Percentiles rank a stretch among this genome's conserved stretches.
Conservation (phyloP, 64 coral and sea anemone species). For the Catalaphyllia jardinei region DNA sequence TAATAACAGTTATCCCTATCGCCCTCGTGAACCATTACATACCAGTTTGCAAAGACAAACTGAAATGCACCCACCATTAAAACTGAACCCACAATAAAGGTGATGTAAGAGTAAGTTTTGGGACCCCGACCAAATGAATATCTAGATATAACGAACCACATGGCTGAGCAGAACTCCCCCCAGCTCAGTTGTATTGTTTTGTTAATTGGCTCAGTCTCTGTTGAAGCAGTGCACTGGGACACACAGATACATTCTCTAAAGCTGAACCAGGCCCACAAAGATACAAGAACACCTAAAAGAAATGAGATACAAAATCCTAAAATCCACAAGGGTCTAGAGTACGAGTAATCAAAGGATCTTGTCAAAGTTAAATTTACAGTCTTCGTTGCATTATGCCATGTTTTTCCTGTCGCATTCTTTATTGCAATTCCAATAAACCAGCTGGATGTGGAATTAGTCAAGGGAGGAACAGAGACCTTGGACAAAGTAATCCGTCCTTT, state of each 20-base stretch:
- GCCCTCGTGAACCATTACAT: constrained; percentile 50
- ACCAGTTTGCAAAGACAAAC: constrained; percentile 78
- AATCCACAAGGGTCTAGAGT: background rate
- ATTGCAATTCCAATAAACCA: constrained; percentile 57
- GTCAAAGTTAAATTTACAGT: constrained; percentile 5
- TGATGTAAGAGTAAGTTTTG: constrained; percentile 50
- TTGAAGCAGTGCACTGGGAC: background rate
- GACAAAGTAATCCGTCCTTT: constrained; percentile 57
- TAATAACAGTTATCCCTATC: constrained; percentile 69
- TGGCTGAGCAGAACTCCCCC: background rate
- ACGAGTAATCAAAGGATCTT: constrained; percentile 36
- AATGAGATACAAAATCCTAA: background rate
- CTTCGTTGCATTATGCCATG: background rate
- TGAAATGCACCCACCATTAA: constrained; percentile 71
- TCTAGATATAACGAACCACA: constrained; percentile 8
- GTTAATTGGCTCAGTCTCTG: background rate
- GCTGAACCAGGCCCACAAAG: background rate
- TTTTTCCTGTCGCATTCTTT: background rate
- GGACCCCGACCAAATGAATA: constrained; percentile 38
- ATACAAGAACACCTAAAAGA: constrained; percentile 6
- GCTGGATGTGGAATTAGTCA: constrained; percentile 36
- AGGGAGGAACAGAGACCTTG: constrained; percentile 3
- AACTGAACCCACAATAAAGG: constrained; percentile 57
- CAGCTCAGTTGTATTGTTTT: background rate
- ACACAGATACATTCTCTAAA: constrained; percentile 6